Conservation (phyloP, 2,888 invertebrate genomes). For the Drosophila paranaensis region DNA sequence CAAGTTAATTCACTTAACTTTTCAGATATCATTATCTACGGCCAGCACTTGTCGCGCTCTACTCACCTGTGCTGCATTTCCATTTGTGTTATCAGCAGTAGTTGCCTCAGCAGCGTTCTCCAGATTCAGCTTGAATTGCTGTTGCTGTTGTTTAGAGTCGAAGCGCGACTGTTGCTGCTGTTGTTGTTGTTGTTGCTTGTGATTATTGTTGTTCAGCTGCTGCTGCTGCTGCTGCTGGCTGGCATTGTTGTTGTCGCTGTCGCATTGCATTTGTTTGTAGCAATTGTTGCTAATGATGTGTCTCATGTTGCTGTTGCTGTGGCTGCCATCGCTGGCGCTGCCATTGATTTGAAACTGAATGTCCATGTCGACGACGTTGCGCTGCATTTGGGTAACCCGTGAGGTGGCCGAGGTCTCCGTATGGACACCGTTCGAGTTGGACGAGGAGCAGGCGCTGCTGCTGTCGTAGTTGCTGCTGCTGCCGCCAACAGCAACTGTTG, state of each 20-base stretch:
- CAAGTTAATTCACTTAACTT: not conserved
- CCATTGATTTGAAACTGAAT: slow-evolving; percentile 79
- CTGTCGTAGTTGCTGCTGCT: slow-evolving; percentile 77
- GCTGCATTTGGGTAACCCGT: slow-evolving; percentile 81
- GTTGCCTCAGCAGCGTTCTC: slow-evolving; percentile 62
- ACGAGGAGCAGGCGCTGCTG: slow-evolving; percentile 78
- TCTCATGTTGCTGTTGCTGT: slow-evolving; percentile 44
- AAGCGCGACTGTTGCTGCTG: slow-evolving; percentile 51
- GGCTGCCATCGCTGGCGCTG: slow-evolving; percentile 41
- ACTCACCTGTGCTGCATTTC: slow-evolving; percentile 77
- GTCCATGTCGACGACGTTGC: slow-evolving; percentile 59
- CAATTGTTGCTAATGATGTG: slow-evolving; percentile 76
- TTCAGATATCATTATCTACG: not conserved
- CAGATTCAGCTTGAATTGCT: slow-evolving; percentile 30
- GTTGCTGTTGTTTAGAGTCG: slow-evolving; percentile 57
- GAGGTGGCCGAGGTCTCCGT: slow-evolving; percentile 78
- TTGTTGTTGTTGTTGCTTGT: slow-evolving; percentile 49
- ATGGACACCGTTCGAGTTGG: slow-evolving; percentile 74
- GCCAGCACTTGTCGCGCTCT: slow-evolving; percentile 8
- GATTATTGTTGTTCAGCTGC: slow-evolving; percentile 54
- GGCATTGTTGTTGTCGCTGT: slow-evolving; percentile 54
- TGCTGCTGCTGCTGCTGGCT: slow-evolving; percentile 29
- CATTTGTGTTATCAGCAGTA: slow-evolving; percentile 67
- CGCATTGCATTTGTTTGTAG: slow-evolving; percentile 69
- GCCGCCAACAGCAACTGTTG: slow-evolving; percentile 38